Percentiles rank a stretch among this genome's conserved stretches.
Evolutionary conservation across 2,113 vertebrate genomes (phyloP).

Genomic region (Ptilorrhoa leucosticta): DNA sequence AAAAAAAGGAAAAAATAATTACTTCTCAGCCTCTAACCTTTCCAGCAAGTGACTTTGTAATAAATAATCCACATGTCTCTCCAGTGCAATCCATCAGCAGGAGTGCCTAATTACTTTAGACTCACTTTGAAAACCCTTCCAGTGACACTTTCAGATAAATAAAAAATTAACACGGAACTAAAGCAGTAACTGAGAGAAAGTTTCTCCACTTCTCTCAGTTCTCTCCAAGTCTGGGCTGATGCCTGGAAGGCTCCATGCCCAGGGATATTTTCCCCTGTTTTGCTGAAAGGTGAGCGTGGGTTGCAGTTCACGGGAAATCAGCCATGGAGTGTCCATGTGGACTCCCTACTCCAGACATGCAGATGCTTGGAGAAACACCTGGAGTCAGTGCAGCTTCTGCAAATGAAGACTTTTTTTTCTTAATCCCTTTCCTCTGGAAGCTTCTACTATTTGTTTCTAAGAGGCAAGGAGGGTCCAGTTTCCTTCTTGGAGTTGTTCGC

Average conservation of each 20-base stretch:
- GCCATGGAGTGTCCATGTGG: background rate
- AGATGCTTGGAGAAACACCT: background rate
- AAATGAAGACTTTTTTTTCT: background rate
- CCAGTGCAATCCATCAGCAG: constrained; percentile 75
- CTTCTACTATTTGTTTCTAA: background rate
- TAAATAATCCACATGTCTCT: constrained; percentile 79
- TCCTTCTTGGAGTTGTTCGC: background rate
- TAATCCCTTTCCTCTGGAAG: background rate
- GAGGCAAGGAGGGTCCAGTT: background rate
- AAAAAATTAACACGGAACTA: constrained; percentile 70
- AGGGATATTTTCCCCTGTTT: background rate
- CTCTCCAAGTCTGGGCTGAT: background rate
- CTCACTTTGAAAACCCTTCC: constrained; percentile 74
- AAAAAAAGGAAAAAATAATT: constrained; percentile 74
- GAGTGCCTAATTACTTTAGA: constrained; percentile 78
- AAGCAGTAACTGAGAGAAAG: background rate
- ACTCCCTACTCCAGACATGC: background rate
- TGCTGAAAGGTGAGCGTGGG: background rate
- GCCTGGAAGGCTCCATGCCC: background rate
- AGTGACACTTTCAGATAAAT: constrained; percentile 76
- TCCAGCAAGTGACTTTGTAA: constrained; percentile 78
- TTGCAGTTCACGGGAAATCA: background rate
- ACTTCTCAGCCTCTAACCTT: constrained; percentile 83
- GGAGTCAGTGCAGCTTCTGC: background rate
- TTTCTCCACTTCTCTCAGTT: background rate